Conservation (phyloP, 2,888 invertebrate genomes). For the Strigamia transsilvanica region DNA sequence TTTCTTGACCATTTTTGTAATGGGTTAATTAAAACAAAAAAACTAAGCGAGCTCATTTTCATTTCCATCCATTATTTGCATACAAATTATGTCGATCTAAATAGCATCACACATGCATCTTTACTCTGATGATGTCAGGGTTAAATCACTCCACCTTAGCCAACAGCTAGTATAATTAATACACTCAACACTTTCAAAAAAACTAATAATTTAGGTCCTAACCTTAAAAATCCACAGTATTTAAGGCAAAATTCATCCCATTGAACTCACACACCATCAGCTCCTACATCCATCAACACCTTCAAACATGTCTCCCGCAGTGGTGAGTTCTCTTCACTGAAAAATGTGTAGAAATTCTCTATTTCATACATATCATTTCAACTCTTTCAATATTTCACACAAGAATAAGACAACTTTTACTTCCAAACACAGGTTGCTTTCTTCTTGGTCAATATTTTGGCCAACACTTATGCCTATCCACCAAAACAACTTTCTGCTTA, state of each 20-base stretch:
- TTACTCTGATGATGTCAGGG: background rate
- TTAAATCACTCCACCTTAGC: background rate
- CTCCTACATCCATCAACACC: background rate
- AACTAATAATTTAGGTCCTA: background rate
- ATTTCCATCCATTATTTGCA: background rate
- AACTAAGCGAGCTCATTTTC: background rate
- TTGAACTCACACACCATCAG: background rate
- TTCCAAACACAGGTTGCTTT: background rate
- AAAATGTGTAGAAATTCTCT: background rate
- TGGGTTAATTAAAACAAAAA: background rate
- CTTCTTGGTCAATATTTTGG: background rate
- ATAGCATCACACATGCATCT: background rate
- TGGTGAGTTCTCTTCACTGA: background rate
- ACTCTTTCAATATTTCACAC: too few relatives aligned
- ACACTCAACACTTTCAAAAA: background rate
- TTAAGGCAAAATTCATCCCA: background rate
- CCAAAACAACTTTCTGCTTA: too few relatives aligned
- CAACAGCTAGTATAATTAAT: background rate
- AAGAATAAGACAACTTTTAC: too few relatives aligned
- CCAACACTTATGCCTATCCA: background rate
- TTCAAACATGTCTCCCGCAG: background rate
- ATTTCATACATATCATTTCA: too few relatives aligned
- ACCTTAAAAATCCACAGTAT: background rate
- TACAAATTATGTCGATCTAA: background rate
- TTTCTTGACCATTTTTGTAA: background rate